phyloP scores from a whole-genome alignment of 2,888 invertebrate genomes.

The Dasysyrphus tricinctus region DNA sequence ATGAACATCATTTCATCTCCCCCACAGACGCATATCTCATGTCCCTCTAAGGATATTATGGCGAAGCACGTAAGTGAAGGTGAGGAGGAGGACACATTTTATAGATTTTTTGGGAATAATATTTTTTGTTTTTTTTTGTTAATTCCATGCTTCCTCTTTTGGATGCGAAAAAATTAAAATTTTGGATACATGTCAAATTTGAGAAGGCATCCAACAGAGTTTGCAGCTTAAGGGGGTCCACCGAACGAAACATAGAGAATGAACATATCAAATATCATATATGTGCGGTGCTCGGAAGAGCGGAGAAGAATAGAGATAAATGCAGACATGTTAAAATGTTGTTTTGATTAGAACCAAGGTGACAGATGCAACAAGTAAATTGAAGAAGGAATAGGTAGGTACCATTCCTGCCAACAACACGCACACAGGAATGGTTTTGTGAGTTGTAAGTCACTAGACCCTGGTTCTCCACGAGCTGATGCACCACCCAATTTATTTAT shows the following conservation, averaged over 20 bases:
- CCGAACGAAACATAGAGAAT: slow-evolving; percentile 64
- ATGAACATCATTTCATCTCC: slow-evolving; percentile 74
- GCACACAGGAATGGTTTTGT: no score
- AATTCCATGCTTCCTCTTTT: slow-evolving; percentile 65
- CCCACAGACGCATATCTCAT: slow-evolving; percentile 71
- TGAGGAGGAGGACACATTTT: slow-evolving; percentile 68
- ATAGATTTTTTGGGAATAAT: slow-evolving; percentile 42
- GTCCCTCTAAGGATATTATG: slow-evolving; percentile 56
- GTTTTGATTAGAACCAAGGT: slow-evolving; percentile 47
- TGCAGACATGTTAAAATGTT: slow-evolving; percentile 27
- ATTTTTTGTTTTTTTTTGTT: slow-evolving; percentile 12
- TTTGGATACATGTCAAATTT: slow-evolving; percentile 70
- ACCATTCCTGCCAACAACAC: no score
- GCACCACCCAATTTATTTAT: no score
- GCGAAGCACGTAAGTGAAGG: slow-evolving; percentile 50
- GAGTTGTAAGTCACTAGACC: no score
- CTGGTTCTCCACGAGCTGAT: no score
- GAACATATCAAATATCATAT: slow-evolving; percentile 69
- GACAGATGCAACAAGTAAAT: slow-evolving; percentile 10
- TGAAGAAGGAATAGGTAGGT: no score
- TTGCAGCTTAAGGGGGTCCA: slow-evolving; percentile 64
- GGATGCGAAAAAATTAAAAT: slow-evolving; percentile 63
- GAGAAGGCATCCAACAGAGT: slow-evolving; percentile 70
- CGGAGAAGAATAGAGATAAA: slow-evolving; percentile 35
- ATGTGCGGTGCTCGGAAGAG: slow-evolving; percentile 25